Evolutionary conservation across 1,140 invertebrate genomes (phyloP).

Genomic region (Drosophila ananassae): DNA sequence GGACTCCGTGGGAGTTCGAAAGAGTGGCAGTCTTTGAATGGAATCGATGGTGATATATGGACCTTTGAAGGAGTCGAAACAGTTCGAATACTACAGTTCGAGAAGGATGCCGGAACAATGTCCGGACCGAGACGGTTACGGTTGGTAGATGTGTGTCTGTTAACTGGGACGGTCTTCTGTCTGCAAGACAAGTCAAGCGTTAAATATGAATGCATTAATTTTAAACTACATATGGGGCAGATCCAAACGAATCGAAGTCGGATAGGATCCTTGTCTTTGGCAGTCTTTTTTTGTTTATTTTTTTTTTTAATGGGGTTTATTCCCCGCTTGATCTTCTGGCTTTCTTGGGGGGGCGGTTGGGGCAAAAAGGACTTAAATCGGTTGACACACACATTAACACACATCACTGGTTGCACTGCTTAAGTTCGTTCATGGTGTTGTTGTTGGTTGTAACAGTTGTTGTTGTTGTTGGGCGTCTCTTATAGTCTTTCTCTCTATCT

Average conservation of each 20-base stretch:
- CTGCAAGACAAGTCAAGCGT: slow-evolving; percentile 40
- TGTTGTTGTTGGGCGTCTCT: slow-evolving; percentile 68
- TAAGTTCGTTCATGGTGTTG: slow-evolving; percentile 71
- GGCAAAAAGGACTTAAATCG: slow-evolving; percentile 7
- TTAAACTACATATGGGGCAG: slow-evolving; percentile 43
- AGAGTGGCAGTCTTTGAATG: slow-evolving; percentile 31
- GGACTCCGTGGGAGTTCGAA: slow-evolving; percentile 19
- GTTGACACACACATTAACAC: slow-evolving; percentile 57
- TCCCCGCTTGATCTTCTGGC: neutral
- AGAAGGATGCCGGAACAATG: slow-evolving; percentile 8
- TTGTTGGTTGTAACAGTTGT: slow-evolving; percentile 47
- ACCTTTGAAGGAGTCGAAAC: slow-evolving; percentile 17
- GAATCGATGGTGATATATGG: slow-evolving; percentile 8
- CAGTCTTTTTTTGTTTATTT: slow-evolving; percentile 25
- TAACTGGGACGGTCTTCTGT: slow-evolving; percentile 39
- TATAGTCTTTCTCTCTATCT: slow-evolving; percentile 31
- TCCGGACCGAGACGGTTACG: slow-evolving; percentile 24
- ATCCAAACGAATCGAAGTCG: slow-evolving; percentile 27
- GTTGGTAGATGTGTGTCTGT: slow-evolving; percentile 39
- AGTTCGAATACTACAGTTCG: slow-evolving; percentile 28
- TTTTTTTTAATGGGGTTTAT: neutral
- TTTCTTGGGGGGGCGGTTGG: slow-evolving; percentile 9
- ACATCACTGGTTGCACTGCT: slow-evolving; percentile 62
- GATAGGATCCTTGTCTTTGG: slow-evolving; percentile 15
- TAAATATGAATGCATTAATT: slow-evolving; percentile 43